phyloP scores from a whole-genome alignment of 2,797 vertebrate species.

The Onychomys arenicola region DNA sequence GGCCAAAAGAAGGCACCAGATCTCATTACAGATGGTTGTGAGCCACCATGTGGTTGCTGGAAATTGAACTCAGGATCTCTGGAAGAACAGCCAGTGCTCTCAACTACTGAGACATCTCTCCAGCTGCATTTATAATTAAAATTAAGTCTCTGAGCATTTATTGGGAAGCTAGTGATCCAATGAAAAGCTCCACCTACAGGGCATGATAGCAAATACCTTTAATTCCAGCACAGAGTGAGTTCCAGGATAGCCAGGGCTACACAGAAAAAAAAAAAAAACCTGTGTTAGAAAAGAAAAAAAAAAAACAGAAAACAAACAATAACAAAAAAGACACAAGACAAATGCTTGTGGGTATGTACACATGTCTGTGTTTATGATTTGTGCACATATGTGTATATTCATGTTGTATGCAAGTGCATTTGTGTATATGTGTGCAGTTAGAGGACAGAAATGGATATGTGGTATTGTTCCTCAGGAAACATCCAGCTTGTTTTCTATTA shows the following conservation, averaged over 20 bases:
- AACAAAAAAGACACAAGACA: neutral
- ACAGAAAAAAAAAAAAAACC: neutral
- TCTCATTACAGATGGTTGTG: too few species aligned
- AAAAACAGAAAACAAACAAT: neutral
- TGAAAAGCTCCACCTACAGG: neutral
- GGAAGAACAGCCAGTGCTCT: too few species aligned
- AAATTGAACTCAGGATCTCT: too few species aligned
- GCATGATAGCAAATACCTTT: neutral
- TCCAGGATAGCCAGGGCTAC: neutral
- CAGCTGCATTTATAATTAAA: too few species aligned
- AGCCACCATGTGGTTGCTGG: too few species aligned
- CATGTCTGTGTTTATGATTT: neutral
- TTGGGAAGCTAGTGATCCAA: neutral
- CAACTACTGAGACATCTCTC: too few species aligned
- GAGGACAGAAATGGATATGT: neutral
- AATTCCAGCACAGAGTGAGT: neutral
- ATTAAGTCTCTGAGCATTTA: neutral
- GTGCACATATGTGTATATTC: neutral
- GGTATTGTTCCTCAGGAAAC: neutral
- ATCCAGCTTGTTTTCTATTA: neutral
- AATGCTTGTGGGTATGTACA: neutral
- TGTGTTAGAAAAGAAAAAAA: neutral
- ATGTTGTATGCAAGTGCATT: neutral
- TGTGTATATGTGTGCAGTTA: too few species aligned
- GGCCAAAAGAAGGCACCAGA: too few species aligned